Evolutionary conservation across 2,888 invertebrate genomes (phyloP).

Genomic region (Tanaodytes sp.): DNA sequence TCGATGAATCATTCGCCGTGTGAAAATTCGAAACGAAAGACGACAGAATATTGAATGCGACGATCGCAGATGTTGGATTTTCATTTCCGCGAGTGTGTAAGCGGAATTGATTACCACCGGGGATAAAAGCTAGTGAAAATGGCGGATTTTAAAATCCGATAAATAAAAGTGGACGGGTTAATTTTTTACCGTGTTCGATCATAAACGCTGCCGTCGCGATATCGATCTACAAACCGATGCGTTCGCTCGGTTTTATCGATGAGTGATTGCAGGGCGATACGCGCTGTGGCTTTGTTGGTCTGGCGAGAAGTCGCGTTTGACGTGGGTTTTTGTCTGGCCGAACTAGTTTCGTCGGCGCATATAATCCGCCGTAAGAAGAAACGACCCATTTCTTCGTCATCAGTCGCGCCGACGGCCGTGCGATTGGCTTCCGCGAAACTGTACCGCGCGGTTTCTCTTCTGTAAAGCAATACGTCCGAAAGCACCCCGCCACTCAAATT

Average conservation of each 20-base stretch:
- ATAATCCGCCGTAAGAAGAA: conserved; percentile 29
- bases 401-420: conserved; percentile 20
- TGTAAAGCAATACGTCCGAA: conserved; percentile 41
- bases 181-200: no score
- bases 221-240: no score
- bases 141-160: neutral
- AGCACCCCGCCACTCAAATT: conserved; percentile 24
- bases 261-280: no score
- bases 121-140: no score
- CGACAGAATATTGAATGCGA: no score
- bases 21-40: no score
- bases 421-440: conserved; percentile 50
- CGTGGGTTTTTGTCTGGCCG: conserved; percentile 29
- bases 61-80: no score
- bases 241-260: no score
- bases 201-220: no score
- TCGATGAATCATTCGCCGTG: no score
- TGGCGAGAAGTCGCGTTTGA: neutral
- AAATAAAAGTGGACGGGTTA: neutral
- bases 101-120: no score
- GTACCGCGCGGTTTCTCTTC: conserved; percentile 38
- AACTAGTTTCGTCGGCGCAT: conserved; percentile 39
- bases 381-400: conserved; percentile 44
- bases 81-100: no score
- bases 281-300: conserved; percentile 21